Evolutionary conservation across 2,797 vertebrate species (phyloP), one percentile per base, ranked within the genome.

Genomic region (Takifugu rubripes): DNA sequence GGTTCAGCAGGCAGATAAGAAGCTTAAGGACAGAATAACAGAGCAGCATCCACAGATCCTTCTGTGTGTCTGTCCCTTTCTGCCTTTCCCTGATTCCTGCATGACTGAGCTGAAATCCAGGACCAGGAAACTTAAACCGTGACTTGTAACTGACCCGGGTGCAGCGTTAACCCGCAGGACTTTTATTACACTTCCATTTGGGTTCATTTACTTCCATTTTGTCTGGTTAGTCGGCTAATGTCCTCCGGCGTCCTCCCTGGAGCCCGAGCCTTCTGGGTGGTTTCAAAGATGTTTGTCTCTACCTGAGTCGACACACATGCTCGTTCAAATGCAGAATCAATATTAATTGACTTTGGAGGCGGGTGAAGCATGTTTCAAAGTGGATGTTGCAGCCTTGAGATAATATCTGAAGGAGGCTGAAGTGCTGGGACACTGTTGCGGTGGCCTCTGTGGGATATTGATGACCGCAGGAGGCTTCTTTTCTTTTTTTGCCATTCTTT

Each of bases 321-420:
- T 78, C 55, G 64, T 81, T 80, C 78, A 85, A 83, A 84, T 73
- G 79, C 78, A 77, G 74, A 85, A 88, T 90, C 90, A 87, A 90
- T 90, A 88, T 76, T 81, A 86, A 89, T 90, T 63, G 87, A 90
- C 78, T 86, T 17, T 60, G 52, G 16, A 25, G 7, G 46, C 17
- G 47, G 68, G 59, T 33, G 66, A 56, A 26, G 60, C 73, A 64
- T 58, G 72, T 84, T 74, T 82, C 70, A 49, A 55, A 79, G 76
- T 64, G 66, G 75, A 78, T 73, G 77, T 77, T 84, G 79, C 67
- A 68, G 81, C 71, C 57, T 72, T 74, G 73, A 80, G 78, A 85
- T 84, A 77, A 88, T 85, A 87, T 87, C 87, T 88, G 72, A 84
- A 75, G 52, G 27, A 45, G 56, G 56, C 25, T 69, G 66, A 70